A percentile compares a stretch with the other conserved stretches of the same genome.
Conservation (phyloP, 2,888 invertebrate genomes). For the Dioctria rufipes region DNA sequence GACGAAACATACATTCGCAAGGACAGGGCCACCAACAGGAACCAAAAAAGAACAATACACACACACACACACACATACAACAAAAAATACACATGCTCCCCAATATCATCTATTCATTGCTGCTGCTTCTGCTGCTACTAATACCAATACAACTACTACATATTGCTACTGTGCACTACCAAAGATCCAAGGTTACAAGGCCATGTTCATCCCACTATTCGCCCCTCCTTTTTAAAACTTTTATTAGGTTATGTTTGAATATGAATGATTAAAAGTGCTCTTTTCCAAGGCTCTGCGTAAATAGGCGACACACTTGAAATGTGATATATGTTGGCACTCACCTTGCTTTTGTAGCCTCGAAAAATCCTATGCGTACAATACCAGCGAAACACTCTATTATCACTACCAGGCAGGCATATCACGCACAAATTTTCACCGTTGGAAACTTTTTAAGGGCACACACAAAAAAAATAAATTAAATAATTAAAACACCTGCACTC, state of each 20-base stretch:
- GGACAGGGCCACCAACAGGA: conserved; percentile 30
- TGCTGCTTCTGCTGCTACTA: no score
- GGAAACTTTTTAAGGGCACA: conserved; percentile 4
- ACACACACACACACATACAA: no score
- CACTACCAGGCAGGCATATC: conserved; percentile 23
- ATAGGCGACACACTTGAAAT: no score
- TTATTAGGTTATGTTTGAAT: conserved; percentile 29
- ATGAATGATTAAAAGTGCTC: neutral
- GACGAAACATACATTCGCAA: conserved; percentile 13
- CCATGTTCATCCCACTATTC: conserved; percentile 6
- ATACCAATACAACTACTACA: conserved; percentile 18
- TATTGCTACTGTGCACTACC: conserved; percentile 10
- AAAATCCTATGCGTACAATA: conserved; percentile 26
- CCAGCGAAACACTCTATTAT: neutral
- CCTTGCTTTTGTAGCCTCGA: neutral
- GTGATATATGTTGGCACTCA: conserved; percentile 10
- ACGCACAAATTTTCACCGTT: conserved; percentile 27
- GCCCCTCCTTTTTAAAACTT: conserved; percentile 36
- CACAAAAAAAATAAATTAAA: no score
- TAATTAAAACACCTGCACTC: conserved; percentile 10
- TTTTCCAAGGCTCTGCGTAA: no score
- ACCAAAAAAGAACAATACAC: neutral
- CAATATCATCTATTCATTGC: no score
- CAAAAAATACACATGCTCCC: no score
- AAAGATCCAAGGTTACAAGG: conserved; percentile 43